Evolutionary conservation across 2,797 vertebrate genomes (phyloP), one percentile per base, ranked within the genome.

Genomic region (Tiaroga cobitis): DNA sequence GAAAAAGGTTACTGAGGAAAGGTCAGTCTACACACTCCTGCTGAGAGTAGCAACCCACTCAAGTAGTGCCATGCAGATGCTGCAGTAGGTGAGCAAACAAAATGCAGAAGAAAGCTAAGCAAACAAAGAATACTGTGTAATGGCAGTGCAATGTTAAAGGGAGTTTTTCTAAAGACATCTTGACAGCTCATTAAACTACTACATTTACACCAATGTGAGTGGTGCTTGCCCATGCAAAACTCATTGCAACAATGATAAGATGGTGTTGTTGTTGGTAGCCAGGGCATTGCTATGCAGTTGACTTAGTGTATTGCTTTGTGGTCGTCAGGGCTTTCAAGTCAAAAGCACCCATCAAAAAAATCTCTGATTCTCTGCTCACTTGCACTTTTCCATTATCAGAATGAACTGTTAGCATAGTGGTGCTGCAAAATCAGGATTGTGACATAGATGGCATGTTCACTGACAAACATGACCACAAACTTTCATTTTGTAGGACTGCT

Each of bases 1-100:
- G 54, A 87, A 81, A 79, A 88, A 85, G 75, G 56, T 83, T 83
- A 59, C 61, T n/a, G 24, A 37, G 54, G 41, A 88, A 88, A 88
- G 87, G 87, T 88, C 84, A 86, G 29, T 75, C 18, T 37, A 8
- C 19, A 37, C 8, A 3, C 59, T 83, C 84, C 59, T 79, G 80
- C 83, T 80, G 84, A 54, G 87, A 85, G 75, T n/a, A 69, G 68
- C 39, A 67, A 59, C 46, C 29, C 19, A 29, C 54, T 68, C 43
- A 19, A 18, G 54, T 39, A 51, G 43, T n/a, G 65, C 16, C 16
- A 56, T 46, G 68, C 32, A 79, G 59, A 76, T 67, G 68, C 34
- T 72, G 18, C 43, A 68, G 80, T 49, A 37, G 46, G n/a, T 61
- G 69, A 81, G 37, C 49, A 75, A 37, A 75, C 51, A 79, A 24